phyloP scores from a whole-genome alignment of 1,140 invertebrate species.

The Sarcophaga bullata region DNA sequence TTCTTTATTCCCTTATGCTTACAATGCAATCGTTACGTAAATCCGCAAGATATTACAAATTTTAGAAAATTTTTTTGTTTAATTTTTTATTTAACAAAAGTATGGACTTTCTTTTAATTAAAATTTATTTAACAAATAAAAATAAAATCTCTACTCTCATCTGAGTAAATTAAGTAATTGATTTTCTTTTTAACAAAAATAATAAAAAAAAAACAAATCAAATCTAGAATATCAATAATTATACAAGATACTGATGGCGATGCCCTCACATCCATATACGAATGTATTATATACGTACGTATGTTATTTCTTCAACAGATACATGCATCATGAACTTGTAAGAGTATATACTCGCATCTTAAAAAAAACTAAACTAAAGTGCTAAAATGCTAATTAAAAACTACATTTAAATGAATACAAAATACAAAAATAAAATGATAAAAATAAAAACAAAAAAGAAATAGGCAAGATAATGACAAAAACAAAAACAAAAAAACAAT shows the following conservation, averaged over 20 bases:
- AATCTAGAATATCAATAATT: background rate
- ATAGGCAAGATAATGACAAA: background rate
- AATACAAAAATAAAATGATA: background rate
- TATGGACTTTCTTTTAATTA: too few relatives aligned
- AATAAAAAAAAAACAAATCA: background rate
- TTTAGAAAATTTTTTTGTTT: too few relatives aligned
- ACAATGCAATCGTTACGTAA: too few relatives aligned
- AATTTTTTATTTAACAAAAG: too few relatives aligned
- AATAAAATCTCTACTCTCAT: background rate
- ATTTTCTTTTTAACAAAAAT: background rate
- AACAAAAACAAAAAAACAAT: background rate
- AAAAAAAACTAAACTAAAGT: too few relatives aligned
- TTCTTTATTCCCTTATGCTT: too few relatives aligned
- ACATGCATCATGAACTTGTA: too few relatives aligned
- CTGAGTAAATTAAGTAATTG: background rate
- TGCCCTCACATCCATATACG: background rate
- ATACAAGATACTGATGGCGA: background rate
- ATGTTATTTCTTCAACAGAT: too few relatives aligned
- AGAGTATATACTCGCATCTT: too few relatives aligned
- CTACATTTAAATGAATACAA: background rate
- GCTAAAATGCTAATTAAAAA: background rate
- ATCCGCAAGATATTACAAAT: too few relatives aligned
- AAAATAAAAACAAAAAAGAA: slow-evolving; percentile 28
- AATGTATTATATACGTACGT: too few relatives aligned
- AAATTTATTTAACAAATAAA: too few relatives aligned